Evolutionary conservation across 2,797 vertebrate genomes (phyloP).

Genomic region (Rhinogobio ventralis): DNA sequence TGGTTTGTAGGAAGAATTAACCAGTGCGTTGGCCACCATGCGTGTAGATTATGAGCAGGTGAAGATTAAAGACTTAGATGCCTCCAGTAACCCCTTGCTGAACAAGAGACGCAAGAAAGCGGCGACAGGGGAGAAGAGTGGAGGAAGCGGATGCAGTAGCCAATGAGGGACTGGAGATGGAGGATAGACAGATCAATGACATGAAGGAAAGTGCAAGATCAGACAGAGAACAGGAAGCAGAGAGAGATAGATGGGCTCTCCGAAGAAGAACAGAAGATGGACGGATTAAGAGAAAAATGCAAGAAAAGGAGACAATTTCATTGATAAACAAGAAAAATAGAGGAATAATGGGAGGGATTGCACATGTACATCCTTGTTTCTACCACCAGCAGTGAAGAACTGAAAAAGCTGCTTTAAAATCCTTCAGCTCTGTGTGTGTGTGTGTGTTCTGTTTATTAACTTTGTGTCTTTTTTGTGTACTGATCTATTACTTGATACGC

Average conservation of each 20-base stretch:
- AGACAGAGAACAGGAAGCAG: neutral
- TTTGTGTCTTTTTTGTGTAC: constrained; percentile 32
- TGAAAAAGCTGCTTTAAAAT: constrained; percentile 3
- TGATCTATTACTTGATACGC: neutral
- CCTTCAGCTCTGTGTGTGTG: neutral
- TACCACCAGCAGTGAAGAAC: constrained; percentile 36
- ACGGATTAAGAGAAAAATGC: constrained; percentile 34
- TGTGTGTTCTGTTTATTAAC: neutral
- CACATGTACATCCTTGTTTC: neutral
- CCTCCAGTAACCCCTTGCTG: constrained; percentile 93
- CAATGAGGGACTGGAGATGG: constrained; percentile 77
- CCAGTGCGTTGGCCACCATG: constrained; percentile 96
- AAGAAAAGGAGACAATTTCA: neutral
- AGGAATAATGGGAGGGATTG: neutral
- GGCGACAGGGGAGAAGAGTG: constrained; percentile 78
- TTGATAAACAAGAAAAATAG: neutral
- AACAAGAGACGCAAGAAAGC: constrained; percentile 97
- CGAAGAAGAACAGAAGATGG: constrained; percentile 44
- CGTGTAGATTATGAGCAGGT: constrained; percentile 98
- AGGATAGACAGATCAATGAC: constrained; percentile 25
- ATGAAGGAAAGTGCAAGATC: constrained; percentile 2
- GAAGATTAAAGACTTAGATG: constrained; percentile 97
- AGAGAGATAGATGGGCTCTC: constrained; percentile 2
- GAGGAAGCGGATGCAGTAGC: constrained; percentile 88
- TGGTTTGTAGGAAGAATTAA: constrained; percentile 91